These are phyloP conservation scores for Mythimna lalbum DNA, from an alignment of 2,888 invertebrate genomes.

Conservation along the genomic window DNA sequence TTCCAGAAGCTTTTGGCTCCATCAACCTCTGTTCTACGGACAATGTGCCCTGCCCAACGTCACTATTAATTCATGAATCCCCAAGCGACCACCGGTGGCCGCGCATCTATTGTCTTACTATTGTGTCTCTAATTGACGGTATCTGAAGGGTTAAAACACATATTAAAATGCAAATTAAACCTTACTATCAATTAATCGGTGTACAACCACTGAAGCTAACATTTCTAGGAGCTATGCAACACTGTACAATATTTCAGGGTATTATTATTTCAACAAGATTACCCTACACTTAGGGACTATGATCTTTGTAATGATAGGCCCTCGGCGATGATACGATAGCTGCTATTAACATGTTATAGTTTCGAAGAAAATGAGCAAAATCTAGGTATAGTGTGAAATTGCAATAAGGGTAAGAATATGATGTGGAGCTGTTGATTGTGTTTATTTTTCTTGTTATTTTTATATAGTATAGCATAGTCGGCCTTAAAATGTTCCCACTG, in stretches of 20 bases:
- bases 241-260: conserved; percentile 1
- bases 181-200: conserved; percentile 30
- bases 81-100: too few species aligned
- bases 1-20: too few species aligned
- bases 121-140: too few species aligned
- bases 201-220: not conserved
- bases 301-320: conserved; percentile 62
- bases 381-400: conserved; percentile 52
- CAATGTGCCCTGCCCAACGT: too few species aligned
- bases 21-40: too few species aligned
- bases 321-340: conserved; percentile 48
- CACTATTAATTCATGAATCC: too few species aligned
- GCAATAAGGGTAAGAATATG: conserved; percentile 25
- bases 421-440: not conserved
- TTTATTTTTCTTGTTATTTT: conserved; percentile 17
- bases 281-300: conserved; percentile 33
- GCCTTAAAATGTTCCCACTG: too few species aligned
- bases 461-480: too few species aligned
- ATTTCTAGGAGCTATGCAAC: conserved; percentile 1
- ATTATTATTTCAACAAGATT: conserved; percentile 58
- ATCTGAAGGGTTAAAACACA: too few species aligned
- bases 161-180: conserved; percentile 38
- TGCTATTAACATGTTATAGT: conserved; percentile 52
- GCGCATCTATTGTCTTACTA: too few species aligned
- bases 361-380: conserved; percentile 42